Evolutionary conservation across 2,888 invertebrate species (phyloP), one percentile per base, ranked within the genome.

Genomic region (Lutraria lutraria): DNA sequence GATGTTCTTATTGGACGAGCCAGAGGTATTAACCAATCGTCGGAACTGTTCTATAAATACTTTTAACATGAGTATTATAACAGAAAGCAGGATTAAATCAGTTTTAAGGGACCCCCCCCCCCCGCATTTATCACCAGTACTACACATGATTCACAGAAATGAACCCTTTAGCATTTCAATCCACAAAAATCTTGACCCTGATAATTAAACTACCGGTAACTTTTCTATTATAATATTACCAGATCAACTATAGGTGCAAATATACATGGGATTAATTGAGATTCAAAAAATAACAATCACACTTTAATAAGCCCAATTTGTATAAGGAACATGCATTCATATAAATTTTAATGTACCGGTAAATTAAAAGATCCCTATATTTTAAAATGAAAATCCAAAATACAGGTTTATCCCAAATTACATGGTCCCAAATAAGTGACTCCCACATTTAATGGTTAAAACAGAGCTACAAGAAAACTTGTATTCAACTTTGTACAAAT

Each of bases 331-430:
- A 60, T 60, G 60, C 13, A 25, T 68, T 68, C 12, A 68, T 25
- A 68, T 68, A n/a, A 68, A 68, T 68, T 68, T 68, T 25, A 68
- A 68, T 25, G n/a, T n/a, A n/a, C n/a, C n/a, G n/a, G 25, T n/a
- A n/a, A 68, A 25, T 68, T 68, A n/a, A 68, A 25, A 68, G 25
- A 68, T 68, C 8, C 25, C 63, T 25, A 68, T n/a, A n/a, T n/a
- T n/a, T n/a, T n/a, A n/a, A n/a, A 68, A 68, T 68, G 63, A 68
- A 68, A 68, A 25, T 25, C 63, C 25, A n/a, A 68, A 68, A 1
- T 25, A 68, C 10, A 8, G n/a, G 25, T 68, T 25, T 1, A 25
- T 68, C 63, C n/a, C n/a, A n/a, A 25, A 68, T 25, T 25, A 68
- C 25, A 25, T 68, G 63, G 63, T 68, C 63, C 63, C 63, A 68